Conservation (phyloP, 2,113 vertebrate genomes). For the Martes martes region DNA sequence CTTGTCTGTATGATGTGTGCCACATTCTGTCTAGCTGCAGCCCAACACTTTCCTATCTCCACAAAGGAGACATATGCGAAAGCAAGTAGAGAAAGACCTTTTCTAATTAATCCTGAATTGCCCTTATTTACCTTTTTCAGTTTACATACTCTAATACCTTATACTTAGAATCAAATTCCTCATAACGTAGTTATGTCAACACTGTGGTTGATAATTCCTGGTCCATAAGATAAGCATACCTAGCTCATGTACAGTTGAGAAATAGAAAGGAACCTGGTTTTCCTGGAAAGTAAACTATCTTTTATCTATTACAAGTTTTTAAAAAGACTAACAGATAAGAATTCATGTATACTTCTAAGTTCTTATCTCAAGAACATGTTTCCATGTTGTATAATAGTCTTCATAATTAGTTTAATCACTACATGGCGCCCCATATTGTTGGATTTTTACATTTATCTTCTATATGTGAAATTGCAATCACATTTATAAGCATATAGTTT, state of each 20-base stretch:
- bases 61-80: not conserved
- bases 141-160: not conserved
- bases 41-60: not conserved
- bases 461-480: not conserved
- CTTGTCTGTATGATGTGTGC: not conserved
- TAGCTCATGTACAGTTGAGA: not conserved
- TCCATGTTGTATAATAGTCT: slow-evolving; percentile 7
- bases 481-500: not conserved
- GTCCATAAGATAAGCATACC: not conserved
- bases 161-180: not conserved
- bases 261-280: slow-evolving; percentile 2
- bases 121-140: not conserved
- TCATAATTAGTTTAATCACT: not conserved
- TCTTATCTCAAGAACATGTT: not conserved
- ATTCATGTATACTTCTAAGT: not conserved
- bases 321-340: not conserved
- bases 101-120: not conserved
- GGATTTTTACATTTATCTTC: not conserved
- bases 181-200: not conserved
- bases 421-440: not conserved
- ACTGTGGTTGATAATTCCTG: not conserved
- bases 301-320: not conserved
- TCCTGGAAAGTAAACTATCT: not conserved
- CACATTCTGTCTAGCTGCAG: not conserved
- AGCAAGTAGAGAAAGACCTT: not conserved